phyloP scores from a whole-genome alignment of 2,888 invertebrate genomes.

The Eupithecia tripunctaria region DNA sequence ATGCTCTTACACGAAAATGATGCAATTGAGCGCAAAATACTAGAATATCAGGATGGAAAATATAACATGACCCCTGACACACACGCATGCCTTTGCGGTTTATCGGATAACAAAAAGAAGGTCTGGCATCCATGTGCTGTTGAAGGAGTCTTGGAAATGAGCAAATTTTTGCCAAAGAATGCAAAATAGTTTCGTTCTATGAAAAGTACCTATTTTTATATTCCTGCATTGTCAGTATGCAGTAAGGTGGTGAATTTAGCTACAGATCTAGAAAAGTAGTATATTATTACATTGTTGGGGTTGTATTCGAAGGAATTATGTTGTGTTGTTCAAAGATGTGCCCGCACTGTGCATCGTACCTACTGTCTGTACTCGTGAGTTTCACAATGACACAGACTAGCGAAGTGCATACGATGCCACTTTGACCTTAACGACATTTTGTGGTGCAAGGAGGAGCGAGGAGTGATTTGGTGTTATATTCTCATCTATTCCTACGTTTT shows the following conservation, averaged over 20 bases:
- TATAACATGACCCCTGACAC: slow-evolving; percentile 50
- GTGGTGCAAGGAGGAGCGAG: not conserved
- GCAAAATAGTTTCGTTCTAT: slow-evolving; percentile 40
- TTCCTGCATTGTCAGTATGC: slow-evolving; percentile 41
- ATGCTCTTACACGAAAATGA: slow-evolving; percentile 69
- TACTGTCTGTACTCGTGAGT: not conserved
- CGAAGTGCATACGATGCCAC: not conserved
- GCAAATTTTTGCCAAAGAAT: slow-evolving; percentile 51
- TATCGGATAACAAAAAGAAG: slow-evolving; percentile 40
- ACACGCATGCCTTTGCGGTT: slow-evolving; percentile 58
- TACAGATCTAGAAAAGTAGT: slow-evolving; percentile 4
- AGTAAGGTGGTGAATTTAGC: slow-evolving; percentile 17
- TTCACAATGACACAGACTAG: not conserved
- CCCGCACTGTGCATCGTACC: slow-evolving; percentile 48
- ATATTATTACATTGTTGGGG: slow-evolving; percentile 44
- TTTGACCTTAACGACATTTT: not conserved
- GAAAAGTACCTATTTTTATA: slow-evolving; percentile 36
- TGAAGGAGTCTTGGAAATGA: slow-evolving; percentile 63
- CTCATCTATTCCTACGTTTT: not conserved
- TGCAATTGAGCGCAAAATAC: slow-evolving; percentile 54
- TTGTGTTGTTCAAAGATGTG: slow-evolving; percentile 44
- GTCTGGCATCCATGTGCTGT: slow-evolving; percentile 57
- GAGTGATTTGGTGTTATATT: not conserved
- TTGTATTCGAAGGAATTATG: slow-evolving; percentile 34
- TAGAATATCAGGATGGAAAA: slow-evolving; percentile 52